Evolutionary conservation across 2,888 invertebrate species (phyloP), one percentile per base, ranked within the genome.

Genomic region (Eristalis arbustorum): DNA sequence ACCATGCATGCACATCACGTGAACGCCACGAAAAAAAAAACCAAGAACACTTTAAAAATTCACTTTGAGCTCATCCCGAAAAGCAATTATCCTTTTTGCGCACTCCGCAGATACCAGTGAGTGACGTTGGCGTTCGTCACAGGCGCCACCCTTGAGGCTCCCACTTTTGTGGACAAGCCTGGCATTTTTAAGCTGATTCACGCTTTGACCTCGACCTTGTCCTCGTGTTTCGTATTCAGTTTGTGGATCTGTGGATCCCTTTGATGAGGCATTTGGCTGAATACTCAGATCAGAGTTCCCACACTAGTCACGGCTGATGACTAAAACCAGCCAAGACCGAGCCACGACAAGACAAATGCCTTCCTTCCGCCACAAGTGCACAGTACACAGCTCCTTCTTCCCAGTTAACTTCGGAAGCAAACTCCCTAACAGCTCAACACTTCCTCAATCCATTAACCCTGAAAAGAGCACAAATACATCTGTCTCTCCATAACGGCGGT

Each of bases 391-490:
- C 31, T 31, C 31, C 1, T 8, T 10, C 31, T 31, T 10, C 8
- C 8, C 31, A 31, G 22, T 57, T 57, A 3, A 14, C 25, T 18
- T 25, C 23, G 22, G 14, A 18, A 37, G 8, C 25, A 67, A 74
- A 13, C 42, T 56, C 42, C 10, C 37, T 34, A 40, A 18, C 42
- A 18, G 56, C 61, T 28, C 14, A 64, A 37, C 28, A 61, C 66
- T 78, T 72, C 67, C 79, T 56, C 25, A 74, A 74, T 28, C 73
- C 61, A 67, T 80, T 73, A 67, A 73, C 73, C 79, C 68, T 80
- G 62, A 18, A 34, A 56, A 72, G 42, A 57, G 34, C 64, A 71
- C 37, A 71, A 57, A 56, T 68, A 22, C 40, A n/a, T 23, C 62
- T 61, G 31, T 42, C 57, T 25, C 49, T 3, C 37, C 13, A 13